Evolutionary conservation across 1,140 invertebrate species (phyloP), one percentile per base, ranked within the genome.

Genomic region (Dinoponera quadriceps): DNA sequence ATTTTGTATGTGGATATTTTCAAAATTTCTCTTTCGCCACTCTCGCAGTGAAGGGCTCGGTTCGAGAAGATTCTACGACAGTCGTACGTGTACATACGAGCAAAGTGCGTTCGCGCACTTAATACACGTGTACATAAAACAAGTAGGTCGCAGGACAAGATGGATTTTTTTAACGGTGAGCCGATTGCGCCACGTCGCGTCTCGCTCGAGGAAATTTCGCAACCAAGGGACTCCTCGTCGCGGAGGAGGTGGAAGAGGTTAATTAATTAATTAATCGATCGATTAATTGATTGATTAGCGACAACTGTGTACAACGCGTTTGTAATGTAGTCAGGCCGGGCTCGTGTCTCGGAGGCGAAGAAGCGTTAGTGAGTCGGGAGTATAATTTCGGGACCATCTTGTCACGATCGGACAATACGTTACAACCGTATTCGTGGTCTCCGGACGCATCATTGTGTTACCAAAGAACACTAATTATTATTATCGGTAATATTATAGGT

Each of bases 401-500:
- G 88, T 92, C 91, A 91, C 89, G 87, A 91, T 90, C 80, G 66
- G 89, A 90, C 87, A 87, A 90, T 90, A 90, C 84, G 83, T 88
- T 62, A 59, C 55, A 86, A 82, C 14, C 87, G 87, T 88, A 88
- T 92, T 93, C 81, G 89, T 92, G 91, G 91, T 92, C 89, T 88
- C 86, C 85, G 89, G 90, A 93, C 88, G 88, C 91, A 92, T 91
- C 90, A 92, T 90, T 92, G 89, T 92, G 91, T 92, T 93, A 94
- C 93, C 92, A 94, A 94, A 94, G 93, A 94, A 92, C 90, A 93
- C 90, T 91, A 91, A 91, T 92, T 91, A 84, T 92, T 91, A 84
- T 86, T 86, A 83, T 85, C 83, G 88, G 87, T 93, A 91, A 90
- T 83, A 87, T 91, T 83, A 86, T 91, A 90, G 48, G 49, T 73